Base-by-base conservation (phyloP, 2,113 vertebrate genomes). In the Herpailurus yagouaroundi region DNA sequence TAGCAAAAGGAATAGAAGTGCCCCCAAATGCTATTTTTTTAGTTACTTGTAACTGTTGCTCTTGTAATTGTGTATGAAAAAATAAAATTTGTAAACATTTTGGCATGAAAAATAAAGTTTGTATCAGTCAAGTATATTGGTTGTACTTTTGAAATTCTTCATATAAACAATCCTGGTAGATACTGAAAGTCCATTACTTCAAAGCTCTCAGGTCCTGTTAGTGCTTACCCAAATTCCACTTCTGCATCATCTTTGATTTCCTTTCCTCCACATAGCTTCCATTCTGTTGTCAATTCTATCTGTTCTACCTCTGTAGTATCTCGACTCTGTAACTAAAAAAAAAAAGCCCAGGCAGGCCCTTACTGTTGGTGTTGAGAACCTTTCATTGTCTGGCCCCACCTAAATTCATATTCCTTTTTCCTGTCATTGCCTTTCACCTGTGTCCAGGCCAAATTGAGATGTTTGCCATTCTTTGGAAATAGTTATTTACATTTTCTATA, bases 21-120 rank as follows among this genome's bases (percentile, higher is more conserved):
- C 93, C 97, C 98, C 98, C 79, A 96, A 97, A 98, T 98, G 98
- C 97, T 98, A 98, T 99, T 99, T 99, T 99, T 99, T 98, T 98
- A 99, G 98, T 95, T 98, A 98, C 89, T 96, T 98, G 95, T 98
- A 97, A 97, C 97, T 97, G 94, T 97, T 98, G 95, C 97, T 98
- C 97, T 98, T 97, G 97, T 98, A 99, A 95, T 91, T 94, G 96
- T 98, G 98, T 97, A 91, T 98, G 97, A 97, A 95, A 98, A 96
- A 97, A 97, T 95, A 69, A 95, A 94, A 97, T 97, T 97, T 98
- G 97, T 98, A 97, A 97, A 93, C 93, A 96, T 91, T 96, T 98
- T 97, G 97, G 98, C 98, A 99, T 99, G 98, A 98, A 97, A 97
- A 98, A 98, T 98, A 97, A 98, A 98, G 94, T 71, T 98, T 97